These are phyloP conservation scores for Lacanobia oleracea DNA, from an alignment of 2,888 invertebrate genomes.

Conservation along the genomic window DNA sequence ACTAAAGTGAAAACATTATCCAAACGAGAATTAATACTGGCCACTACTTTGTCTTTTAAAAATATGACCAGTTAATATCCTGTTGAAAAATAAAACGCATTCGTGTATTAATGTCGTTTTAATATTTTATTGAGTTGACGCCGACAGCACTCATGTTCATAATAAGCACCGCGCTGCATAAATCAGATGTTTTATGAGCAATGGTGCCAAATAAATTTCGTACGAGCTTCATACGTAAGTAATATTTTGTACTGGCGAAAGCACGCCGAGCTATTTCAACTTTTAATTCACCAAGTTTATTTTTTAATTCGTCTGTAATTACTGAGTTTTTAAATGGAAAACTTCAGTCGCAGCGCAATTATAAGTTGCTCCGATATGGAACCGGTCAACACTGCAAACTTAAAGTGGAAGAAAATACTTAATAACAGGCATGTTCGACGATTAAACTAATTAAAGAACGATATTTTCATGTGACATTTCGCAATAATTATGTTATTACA, in stretches of 20 bases:
- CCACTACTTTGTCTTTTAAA: slow-evolving; percentile 68
- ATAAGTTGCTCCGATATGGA: slow-evolving; percentile 68
- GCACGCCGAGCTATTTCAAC: slow-evolving; percentile 58
- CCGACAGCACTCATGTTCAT: slow-evolving; percentile 80
- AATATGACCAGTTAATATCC: slow-evolving; percentile 73
- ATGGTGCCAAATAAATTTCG: slow-evolving; percentile 82
- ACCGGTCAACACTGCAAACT: slow-evolving; percentile 65
- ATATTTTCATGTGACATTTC: slow-evolving; percentile 41
- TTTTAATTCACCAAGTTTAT: slow-evolving; percentile 62
- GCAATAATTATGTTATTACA: slow-evolving; percentile 32
- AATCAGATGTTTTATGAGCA: slow-evolving; percentile 83
- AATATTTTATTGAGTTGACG: slow-evolving; percentile 83
- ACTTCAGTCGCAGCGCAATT: slow-evolving; percentile 67
- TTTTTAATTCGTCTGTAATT: slow-evolving; percentile 67
- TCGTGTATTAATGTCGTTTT: slow-evolving; percentile 81
- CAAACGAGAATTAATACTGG: slow-evolving; percentile 53
- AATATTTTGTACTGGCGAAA: slow-evolving; percentile 68
- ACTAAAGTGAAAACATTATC: slow-evolving; percentile 51
- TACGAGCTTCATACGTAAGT: slow-evolving; percentile 60
- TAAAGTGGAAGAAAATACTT: slow-evolving; percentile 57
- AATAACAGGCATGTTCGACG: slow-evolving; percentile 41
- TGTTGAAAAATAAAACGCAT: slow-evolving; percentile 76
- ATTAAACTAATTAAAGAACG: slow-evolving; percentile 60
- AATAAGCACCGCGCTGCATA: slow-evolving; percentile 80
- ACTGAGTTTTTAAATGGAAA: slow-evolving; percentile 63